Percentiles rank a stretch among this genome's conserved stretches.
Conservation (phyloP, 2,113 vertebrate genomes). For the Chaetorhynchus papuensis region DNA sequence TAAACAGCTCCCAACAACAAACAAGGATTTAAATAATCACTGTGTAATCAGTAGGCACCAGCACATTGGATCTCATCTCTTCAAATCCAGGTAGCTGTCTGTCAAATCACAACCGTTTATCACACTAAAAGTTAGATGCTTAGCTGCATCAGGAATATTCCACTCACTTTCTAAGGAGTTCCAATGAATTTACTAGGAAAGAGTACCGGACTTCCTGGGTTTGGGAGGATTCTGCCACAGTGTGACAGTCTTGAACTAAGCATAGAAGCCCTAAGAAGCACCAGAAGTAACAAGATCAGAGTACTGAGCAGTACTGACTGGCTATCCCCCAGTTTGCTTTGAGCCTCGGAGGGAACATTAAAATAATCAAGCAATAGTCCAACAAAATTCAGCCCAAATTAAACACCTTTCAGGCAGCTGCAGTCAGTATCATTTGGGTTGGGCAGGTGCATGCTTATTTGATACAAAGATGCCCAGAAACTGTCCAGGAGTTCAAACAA, state of each 20-base stretch:
- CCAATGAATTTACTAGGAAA: background rate
- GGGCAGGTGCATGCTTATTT: background rate
- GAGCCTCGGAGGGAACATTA: background rate
- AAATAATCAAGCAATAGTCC: background rate
- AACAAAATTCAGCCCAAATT: background rate
- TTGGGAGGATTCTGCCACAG: background rate
- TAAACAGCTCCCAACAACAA: conserved; percentile 61
- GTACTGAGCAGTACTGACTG: background rate
- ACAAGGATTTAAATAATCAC: conserved; percentile 71
- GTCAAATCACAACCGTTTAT: background rate
- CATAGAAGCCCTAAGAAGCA: background rate
- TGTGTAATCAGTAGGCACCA: conserved; percentile 69
- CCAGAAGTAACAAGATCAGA: background rate
- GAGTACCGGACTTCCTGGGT: background rate
- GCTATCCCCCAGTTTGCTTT: background rate
- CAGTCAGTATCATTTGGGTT: background rate
- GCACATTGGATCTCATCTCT: conserved; percentile 18
- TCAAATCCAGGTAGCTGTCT: conserved; percentile 54
- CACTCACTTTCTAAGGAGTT: background rate
- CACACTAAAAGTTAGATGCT: background rate
- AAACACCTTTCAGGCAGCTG: background rate
- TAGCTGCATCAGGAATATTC: background rate
- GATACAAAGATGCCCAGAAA: background rate
- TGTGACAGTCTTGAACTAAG: background rate
- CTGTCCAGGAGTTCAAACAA: background rate